phyloP scores from a whole-genome alignment of 2,797 vertebrate genomes.

The Schizopygopsis malacanthus region DNA sequence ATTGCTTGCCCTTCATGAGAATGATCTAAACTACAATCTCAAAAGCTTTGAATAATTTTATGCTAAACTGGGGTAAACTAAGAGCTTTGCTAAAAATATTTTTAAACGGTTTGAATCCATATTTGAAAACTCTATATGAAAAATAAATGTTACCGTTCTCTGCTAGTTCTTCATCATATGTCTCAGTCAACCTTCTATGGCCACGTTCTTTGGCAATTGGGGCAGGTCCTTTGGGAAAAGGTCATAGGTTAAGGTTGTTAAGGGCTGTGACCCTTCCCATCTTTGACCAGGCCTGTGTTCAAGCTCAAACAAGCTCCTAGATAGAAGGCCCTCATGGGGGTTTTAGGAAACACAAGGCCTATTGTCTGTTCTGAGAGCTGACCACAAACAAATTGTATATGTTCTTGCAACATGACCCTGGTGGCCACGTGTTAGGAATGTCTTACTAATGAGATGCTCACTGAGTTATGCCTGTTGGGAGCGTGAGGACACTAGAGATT shows the following conservation, averaged over 20 bases:
- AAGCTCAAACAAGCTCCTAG: conserved; percentile 69
- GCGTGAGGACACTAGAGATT: background rate
- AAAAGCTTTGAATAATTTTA: background rate
- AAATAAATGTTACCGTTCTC: background rate
- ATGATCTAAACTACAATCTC: conserved; percentile 19
- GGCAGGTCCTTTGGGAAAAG: conserved; percentile 70
- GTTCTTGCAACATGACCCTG: conserved; percentile 65
- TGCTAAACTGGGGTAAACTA: background rate
- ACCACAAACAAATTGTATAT: conserved; percentile 65
- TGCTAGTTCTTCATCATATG: background rate
- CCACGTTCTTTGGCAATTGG: conserved; percentile 11
- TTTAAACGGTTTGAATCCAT: background rate
- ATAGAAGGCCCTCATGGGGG: conserved; percentile 65
- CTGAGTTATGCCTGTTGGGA: background rate
- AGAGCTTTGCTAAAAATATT: background rate
- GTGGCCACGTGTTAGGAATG: conserved; percentile 12
- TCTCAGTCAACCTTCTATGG: conserved; percentile 4
- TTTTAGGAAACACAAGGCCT: conserved; percentile 70
- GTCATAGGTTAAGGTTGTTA: conserved; percentile 64
- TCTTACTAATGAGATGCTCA: background rate
- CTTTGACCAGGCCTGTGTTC: conserved; percentile 73
- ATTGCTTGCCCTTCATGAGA: background rate
- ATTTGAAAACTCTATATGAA: background rate
- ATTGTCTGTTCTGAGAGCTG: conserved; percentile 72
- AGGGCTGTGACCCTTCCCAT: conserved; percentile 70